Base-by-base conservation (phyloP, 2,797 vertebrate species). In the Crax fasciolata region DNA sequence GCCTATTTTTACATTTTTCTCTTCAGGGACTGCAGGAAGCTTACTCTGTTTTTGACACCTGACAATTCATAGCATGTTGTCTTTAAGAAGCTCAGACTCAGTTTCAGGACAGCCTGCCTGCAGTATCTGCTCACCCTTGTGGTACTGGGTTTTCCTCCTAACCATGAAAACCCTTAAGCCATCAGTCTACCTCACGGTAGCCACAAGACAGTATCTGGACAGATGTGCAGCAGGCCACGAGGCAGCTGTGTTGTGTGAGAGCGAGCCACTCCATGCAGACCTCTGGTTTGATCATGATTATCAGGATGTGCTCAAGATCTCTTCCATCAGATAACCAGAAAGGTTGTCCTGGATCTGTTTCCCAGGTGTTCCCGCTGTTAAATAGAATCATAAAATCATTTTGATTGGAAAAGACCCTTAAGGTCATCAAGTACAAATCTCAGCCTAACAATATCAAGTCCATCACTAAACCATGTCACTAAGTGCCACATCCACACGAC, bases 161-260 rank as follows among this genome's bases (percentile, higher is more conserved):
- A 59, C 25, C 43, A 58, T 10, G 15, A 10, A 59, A 74, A 21
- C 15, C 6, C 73, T 77, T 48, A 39, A 13, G 38, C 2, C 5
- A 0, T 0, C 0, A 1, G 8, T 52, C 38, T 57, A 16, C 43
- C 63, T 72, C 48, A 11, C 15, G 7, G 1, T 8, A 17, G 13
- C 27, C 24, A 18, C 11, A 35, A 39, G 13, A 54, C 16, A 65
- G 19, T 19, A 68, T 3, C 23, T 30, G 62, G 25, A 17, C 10
- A 32, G 35, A 28, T 1, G 25, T 24, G 16, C 13, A 23, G 14
- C 30, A 38, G 7, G 10, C 5, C 13, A 30, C 13, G 2, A 19
- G 2, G 2, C 51, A 73, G 41, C 15, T n/a, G 3, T 39, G 19
- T 15, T 52, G 3, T 32, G 35, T 35, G 32, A 48, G 20, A 66